Base-by-base conservation (phyloP, 2,797 vertebrate genomes). In the Champsocephalus esox region DNA sequence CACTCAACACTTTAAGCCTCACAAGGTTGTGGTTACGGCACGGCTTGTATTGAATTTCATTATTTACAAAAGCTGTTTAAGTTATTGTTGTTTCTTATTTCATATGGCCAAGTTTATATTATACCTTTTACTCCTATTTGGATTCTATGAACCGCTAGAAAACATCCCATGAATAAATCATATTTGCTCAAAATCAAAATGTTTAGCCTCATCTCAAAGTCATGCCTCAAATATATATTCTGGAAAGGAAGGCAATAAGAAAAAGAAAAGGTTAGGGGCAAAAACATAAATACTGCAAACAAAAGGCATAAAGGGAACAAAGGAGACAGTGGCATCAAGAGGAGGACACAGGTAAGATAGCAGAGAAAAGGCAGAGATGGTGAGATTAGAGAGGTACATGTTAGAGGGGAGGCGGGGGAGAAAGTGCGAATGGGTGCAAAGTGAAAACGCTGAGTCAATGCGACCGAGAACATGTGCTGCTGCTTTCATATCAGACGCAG, bases 401-500 rank as follows among this genome's bases (percentile, higher is more conserved):
- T 59, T 11, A 59, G 67, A 51, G 61, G 34, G 73, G 67, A 61
- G 34, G n/a, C 52, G 70, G 63, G 49, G 41, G 66, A 48, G 48
- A 59, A 66, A 60, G 70, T 79, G 79, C 49, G 46, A 79, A 80
- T 67, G 73, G 66, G 73, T 67, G 51, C 64, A 77, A 81, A 83
- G 64, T 45, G 65, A 82, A 85, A 84, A 55, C 86, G 85, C 87
- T 84, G 90, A 91, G 83, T 92, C 86, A 88, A 67, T 81, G 65
- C 32, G 46, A 83, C 56, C 46, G 19, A 74, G 60, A 85, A 66
- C 75, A 80, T 76, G 75, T 57, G 76, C 76, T 73, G 74, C 77
- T 75, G 56, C 82, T 92, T 90, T 92, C 80, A 88, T 90, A 85
- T 90, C 86, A 87, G 72, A 79, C 55, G 21, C 60, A 76, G 45